phyloP scores from a whole-genome alignment of 1,140 invertebrate species.

The Ephestia elutella region DNA sequence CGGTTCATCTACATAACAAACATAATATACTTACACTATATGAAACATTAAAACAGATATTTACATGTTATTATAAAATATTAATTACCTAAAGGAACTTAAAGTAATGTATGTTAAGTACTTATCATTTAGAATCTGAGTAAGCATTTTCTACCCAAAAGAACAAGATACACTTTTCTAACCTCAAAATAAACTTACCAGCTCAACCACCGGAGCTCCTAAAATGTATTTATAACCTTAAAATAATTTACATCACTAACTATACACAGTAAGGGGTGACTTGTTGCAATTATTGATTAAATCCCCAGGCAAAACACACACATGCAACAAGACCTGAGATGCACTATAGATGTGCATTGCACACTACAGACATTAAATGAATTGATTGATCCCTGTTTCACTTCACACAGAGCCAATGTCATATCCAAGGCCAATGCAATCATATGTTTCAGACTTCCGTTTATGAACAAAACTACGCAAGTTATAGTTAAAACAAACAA shows the following conservation, averaged over 20 bases:
- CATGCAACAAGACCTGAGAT: background rate
- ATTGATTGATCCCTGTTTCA: slow-evolving; percentile 14
- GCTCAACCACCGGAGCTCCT: too few relatives aligned
- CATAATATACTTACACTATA: too few relatives aligned
- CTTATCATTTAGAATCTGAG: too few relatives aligned
- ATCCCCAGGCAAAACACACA: background rate
- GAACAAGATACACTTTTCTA: too few relatives aligned
- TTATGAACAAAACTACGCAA: slow-evolving; percentile 1
- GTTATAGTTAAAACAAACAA: background rate
- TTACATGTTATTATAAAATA: too few relatives aligned
- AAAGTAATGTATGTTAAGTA: too few relatives aligned
- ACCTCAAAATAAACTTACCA: too few relatives aligned
- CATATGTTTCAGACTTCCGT: slow-evolving; percentile 28
- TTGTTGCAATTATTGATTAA: slow-evolving; percentile 14
- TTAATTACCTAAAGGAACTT: too few relatives aligned
- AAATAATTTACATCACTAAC: background rate
- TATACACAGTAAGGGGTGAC: background rate
- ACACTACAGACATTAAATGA: background rate
- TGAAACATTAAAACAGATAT: too few relatives aligned
- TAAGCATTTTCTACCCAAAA: too few relatives aligned
- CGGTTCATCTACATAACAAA: too few relatives aligned
- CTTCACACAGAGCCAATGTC: slow-evolving; percentile 44
- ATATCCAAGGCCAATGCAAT: slow-evolving; percentile 59
- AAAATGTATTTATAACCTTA: background rate
- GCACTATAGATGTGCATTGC: slow-evolving; percentile 4